These are phyloP conservation scores for Asarcornis scutulata DNA, from an alignment of 2,113 vertebrate genomes.

Conservation along the genomic window DNA sequence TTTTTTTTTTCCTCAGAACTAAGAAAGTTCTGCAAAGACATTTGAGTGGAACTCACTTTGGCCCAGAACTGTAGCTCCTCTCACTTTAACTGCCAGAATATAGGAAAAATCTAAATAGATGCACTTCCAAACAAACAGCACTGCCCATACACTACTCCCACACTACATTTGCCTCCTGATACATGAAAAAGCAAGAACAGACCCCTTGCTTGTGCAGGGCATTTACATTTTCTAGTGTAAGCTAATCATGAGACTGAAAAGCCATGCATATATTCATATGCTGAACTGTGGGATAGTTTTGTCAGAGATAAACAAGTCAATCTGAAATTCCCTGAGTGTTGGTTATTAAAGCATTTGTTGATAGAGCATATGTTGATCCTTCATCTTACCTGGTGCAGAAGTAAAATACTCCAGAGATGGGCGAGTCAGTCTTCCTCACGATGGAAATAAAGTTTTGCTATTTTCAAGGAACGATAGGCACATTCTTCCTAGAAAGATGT, in stretches of 20 bases:
- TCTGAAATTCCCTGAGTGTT: neutral
- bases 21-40: neutral
- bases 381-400: neutral
- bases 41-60: fast-evolving
- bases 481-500: neutral
- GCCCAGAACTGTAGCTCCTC: neutral
- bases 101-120: neutral
- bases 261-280: neutral
- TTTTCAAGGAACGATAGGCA: neutral
- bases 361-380: neutral
- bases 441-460: neutral
- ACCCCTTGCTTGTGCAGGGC: neutral
- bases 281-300: neutral
- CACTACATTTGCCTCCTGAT: neutral
- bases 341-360: neutral
- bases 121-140: neutral
- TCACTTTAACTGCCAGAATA: neutral
- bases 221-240: neutral
- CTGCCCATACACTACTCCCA: neutral
- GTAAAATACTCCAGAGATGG: neutral
- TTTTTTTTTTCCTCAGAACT: no score
- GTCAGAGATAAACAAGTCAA: fast-evolving
- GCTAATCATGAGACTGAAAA: neutral
- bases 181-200: neutral
- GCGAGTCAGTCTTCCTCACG: neutral